Base-by-base conservation (phyloP, 2,797 vertebrate species). In the Babyrousa celebensis region DNA sequence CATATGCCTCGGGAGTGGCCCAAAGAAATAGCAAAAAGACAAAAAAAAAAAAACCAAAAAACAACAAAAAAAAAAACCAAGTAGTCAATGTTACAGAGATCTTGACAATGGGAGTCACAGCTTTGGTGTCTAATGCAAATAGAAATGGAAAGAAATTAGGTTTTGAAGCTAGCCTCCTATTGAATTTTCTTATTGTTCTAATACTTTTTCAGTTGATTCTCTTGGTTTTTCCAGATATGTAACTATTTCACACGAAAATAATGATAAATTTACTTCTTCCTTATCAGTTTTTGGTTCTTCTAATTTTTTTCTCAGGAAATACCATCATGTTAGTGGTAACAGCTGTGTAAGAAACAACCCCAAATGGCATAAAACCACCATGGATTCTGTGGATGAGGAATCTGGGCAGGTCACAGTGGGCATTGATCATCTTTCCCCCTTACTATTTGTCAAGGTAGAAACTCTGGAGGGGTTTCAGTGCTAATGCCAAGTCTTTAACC, bases 231-330 rank as follows among this genome's bases (percentile, higher is more conserved):
- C 80, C n/a, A 70, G n/a, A 56, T 25, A 63, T 14, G 6, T 67
- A 86, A 93, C 52, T 86, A 87, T 87, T 82, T 94, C 72, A 89
- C 48, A 17, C 84, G 48, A 20, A 85, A 65, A 85, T 63, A 29
- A 68, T 79, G 20, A 75, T 40, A 48, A 23, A 60, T 62, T 88
- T 74, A 82, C 21, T 91, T 77, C 48, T 63, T 83, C 77, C 43
- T 79, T 67, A 67, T 40, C 48, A 74, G 20, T 23, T 62, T 85
- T 85, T 60, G 21, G 32, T 82, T 68, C 52, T 82, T 75, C 23
- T 94, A 11, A 21, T 52, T 65, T 63, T 32, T n/a, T 23, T 20
- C 54, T 54, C 21, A 43, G 54, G 25, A 68, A 60, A 8, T n/a
- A 40, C 36, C 60, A n/a, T 43, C 58, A 60, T 32, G 67, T 20